Evolutionary conservation across 2,888 invertebrate genomes (phyloP).

Genomic region (Timandra comae): DNA sequence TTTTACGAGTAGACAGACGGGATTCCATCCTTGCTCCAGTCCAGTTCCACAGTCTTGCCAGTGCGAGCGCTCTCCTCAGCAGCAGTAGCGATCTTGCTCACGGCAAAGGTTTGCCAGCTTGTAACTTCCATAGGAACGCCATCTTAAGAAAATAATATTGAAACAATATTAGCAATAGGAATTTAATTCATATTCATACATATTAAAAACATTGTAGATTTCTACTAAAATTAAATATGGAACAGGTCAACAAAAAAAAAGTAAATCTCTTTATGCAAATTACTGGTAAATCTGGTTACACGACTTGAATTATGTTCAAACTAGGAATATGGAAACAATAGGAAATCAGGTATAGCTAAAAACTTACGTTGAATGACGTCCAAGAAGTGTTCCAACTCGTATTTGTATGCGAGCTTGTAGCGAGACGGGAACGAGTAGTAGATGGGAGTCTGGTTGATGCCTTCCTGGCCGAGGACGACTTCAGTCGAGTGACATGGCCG

Average conservation of each 20-base stretch:
- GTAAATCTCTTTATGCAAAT: too few species aligned
- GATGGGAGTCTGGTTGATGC: slow-evolving; percentile 67
- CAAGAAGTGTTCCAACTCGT: slow-evolving; percentile 79
- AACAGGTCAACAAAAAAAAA: too few species aligned
- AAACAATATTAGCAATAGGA: too few species aligned
- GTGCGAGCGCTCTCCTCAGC: slow-evolving; percentile 75
- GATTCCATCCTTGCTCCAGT: slow-evolving; percentile 67
- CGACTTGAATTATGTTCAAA: too few species aligned
- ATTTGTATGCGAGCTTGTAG: slow-evolving; percentile 67
- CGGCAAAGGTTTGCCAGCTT: slow-evolving; percentile 72
- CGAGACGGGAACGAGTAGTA: slow-evolving; percentile 79
- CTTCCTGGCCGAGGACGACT: slow-evolving; percentile 48
- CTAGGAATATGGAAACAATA: too few species aligned
- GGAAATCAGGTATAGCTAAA: background rate
- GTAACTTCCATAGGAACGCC: slow-evolving; percentile 52
- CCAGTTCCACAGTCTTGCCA: slow-evolving; percentile 66
- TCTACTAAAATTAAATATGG: too few species aligned
- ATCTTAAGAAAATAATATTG: too few species aligned
- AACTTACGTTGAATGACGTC: slow-evolving; percentile 69
- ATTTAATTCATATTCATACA: too few species aligned
- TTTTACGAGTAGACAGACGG: slow-evolving; percentile 48
- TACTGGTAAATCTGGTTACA: too few species aligned
- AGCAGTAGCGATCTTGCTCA: slow-evolving; percentile 75
- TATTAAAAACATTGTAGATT: too few species aligned
- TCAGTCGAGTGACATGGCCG: slow-evolving; percentile 66